These are phyloP conservation scores for Pipra filicauda DNA, from an alignment of 2,113 vertebrate species.

Conservation along the genomic window DNA sequence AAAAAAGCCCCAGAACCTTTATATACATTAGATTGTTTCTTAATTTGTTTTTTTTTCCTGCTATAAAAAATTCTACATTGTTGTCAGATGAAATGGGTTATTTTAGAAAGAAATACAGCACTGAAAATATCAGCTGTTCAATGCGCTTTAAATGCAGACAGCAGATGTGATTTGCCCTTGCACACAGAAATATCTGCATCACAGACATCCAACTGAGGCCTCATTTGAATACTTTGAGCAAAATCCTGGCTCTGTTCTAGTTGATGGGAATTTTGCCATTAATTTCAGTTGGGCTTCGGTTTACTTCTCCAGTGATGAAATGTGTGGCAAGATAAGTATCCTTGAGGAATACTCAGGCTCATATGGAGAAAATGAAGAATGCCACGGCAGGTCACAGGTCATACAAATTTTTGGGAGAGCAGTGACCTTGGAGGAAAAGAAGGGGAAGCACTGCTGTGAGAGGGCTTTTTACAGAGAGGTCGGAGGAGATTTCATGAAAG, in stretches of 20 bases:
- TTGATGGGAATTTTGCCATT: conserved; percentile 34
- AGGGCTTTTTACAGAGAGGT: background rate
- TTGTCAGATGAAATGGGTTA: background rate
- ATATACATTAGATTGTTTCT: background rate
- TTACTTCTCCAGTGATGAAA: background rate
- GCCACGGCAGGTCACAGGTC: background rate
- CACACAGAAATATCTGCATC: conserved; percentile 36
- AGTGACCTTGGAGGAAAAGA: conserved; percentile 7
- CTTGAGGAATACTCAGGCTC: background rate
- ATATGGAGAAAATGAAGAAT: background rate
- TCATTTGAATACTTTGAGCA: conserved; percentile 53
- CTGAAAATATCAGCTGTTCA: background rate
- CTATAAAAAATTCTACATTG: background rate
- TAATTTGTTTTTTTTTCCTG: background rate
- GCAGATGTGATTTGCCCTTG: conserved; percentile 42
- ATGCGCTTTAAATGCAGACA: background rate
- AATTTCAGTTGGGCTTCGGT: background rate
- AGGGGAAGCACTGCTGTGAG: background rate
- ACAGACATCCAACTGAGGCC: conserved; percentile 7
- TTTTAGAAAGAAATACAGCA: background rate
- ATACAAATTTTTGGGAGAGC: background rate
- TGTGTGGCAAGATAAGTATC: background rate
- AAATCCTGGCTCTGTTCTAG: conserved; percentile 5
- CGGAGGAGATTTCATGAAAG: conserved; percentile 12
- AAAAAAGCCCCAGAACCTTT: background rate